Base-by-base conservation (phyloP, 2,113 vertebrate genomes). In the Perognathus longimembris region DNA sequence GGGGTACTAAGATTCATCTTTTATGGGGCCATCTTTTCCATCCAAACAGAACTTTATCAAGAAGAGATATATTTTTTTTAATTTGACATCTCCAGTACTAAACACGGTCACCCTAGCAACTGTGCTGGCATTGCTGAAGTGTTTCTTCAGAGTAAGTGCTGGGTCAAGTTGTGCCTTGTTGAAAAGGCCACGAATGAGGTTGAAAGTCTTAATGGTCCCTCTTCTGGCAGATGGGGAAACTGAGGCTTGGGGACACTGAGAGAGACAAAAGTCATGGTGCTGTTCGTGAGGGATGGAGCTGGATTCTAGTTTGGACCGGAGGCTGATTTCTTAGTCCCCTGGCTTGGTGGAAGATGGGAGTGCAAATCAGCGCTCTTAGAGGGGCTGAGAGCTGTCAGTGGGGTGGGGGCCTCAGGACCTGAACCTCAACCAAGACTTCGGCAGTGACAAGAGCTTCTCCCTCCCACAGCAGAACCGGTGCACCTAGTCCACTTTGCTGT, bases 391-490 rank as follows among this genome's bases (percentile, higher is more conserved):
- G 45, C 45, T 45, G 11, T 6, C 6, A 45, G 45, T 15, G 7
- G 54, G 36, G 32, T 6, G 57, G 32, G 26, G 67, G 30, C 82
- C 50, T 36, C 45, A 45, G 45, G 45, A 45, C 45, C 45, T 45
- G 6, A 6, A 45, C 45, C 45, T 45, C 11, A 45, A 45, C 45
- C 45, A 45, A 11, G 45, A 11, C 45, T 11, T 45, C 45, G 11
- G 45, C 45, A 45, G 45, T 45, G 45, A 45, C 11, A 45, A 45
- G 45, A 38, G 45, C 76, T 32, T 57, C n/a, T 66, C 36, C 24
- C 15, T 24, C 12, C 70, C 6, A 0, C 7, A 5, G 4, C 80
- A 79, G 42, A 12, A 42, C 9, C 0, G 18, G 59, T 18, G 36
- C n/a, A n/a, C n/a, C n/a, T n/a, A n/a, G n/a, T 50, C 38, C 20